phyloP scores from a whole-genome alignment of 2,888 invertebrate genomes.

The Andrena minutula region DNA sequence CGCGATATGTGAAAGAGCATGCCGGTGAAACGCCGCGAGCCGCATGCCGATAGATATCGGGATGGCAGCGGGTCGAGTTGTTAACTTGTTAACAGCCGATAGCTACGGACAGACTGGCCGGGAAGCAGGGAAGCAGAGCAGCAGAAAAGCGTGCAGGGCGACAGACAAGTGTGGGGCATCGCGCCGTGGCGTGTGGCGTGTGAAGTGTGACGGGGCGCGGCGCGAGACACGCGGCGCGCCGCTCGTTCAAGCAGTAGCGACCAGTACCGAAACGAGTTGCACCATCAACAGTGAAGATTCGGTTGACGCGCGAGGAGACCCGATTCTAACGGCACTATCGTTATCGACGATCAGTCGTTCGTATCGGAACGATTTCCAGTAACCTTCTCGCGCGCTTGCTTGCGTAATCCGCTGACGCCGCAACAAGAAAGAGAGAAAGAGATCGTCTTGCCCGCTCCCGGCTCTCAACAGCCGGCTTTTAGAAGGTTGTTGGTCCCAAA shows the following conservation, averaged over 20 bases:
- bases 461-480: too few species aligned
- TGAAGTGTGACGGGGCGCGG: constrained; percentile 37
- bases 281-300: too few species aligned
- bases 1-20: neutral
- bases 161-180: constrained; percentile 40
- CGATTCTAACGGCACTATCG: too few species aligned
- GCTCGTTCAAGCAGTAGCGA: constrained; percentile 47
- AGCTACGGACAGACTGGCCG: neutral
- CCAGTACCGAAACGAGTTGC: neutral
- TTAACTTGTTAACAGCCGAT: neutral
- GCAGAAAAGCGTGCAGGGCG: constrained; percentile 9
- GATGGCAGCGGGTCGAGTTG: neutral
- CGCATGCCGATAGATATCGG: neutral
- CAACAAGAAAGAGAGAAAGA: too few species aligned
- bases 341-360: too few species aligned
- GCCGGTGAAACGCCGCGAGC: neutral
- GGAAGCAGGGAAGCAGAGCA: neutral
- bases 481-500: too few species aligned
- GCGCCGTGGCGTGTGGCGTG: constrained; percentile 51
- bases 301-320: too few species aligned
- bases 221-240: constrained; percentile 7
- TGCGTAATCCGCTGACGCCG: too few species aligned
- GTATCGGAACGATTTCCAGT: too few species aligned
- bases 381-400: too few species aligned
- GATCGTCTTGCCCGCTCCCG: too few species aligned